These are phyloP conservation scores for Corydoras sp. DNA, from an alignment of 2,113 vertebrate species.

Conservation along the genomic window DNA sequence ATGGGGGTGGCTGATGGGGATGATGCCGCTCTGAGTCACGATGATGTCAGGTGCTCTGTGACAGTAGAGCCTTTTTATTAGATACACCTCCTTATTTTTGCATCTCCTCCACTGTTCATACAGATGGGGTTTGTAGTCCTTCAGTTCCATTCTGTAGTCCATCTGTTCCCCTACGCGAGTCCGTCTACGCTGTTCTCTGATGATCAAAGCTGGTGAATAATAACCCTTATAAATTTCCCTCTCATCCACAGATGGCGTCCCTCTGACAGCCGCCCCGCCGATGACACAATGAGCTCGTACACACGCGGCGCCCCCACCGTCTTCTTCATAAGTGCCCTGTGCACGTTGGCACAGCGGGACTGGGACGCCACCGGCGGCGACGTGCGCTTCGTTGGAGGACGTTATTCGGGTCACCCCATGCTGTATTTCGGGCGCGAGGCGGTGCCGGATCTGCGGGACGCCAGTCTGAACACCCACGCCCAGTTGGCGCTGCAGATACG, in stretches of 20 bases:
- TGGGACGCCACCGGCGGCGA: conserved; percentile 61
- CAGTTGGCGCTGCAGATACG: conserved; percentile 75
- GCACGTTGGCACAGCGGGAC: conserved; percentile 60
- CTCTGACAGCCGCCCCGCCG: conserved; percentile 73
- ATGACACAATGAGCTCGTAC: conserved; percentile 94
- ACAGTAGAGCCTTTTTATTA: too few species aligned
- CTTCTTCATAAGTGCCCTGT: conserved; percentile 86
- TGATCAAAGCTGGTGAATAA: neutral
- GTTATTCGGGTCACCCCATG: conserved; percentile 93
- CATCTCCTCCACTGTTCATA: too few species aligned
- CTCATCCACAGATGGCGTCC: conserved; percentile 58
- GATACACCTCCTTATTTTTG: too few species aligned
- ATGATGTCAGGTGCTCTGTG: neutral
- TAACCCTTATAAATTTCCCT: neutral
- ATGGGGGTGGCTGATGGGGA: neutral
- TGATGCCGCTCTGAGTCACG: neutral
- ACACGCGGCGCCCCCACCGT: conserved; percentile 92
- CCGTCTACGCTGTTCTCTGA: neutral
- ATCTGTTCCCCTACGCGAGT: too few species aligned
- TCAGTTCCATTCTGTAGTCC: too few species aligned
- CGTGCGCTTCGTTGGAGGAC: conserved; percentile 85
- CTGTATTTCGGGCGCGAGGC: conserved; percentile 82
- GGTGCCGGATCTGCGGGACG: conserved; percentile 71
- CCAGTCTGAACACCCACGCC: conserved; percentile 68
- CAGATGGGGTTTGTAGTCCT: too few species aligned